phyloP scores from a whole-genome alignment of 2,797 vertebrate genomes.

The Pangasius mekongensis region DNA sequence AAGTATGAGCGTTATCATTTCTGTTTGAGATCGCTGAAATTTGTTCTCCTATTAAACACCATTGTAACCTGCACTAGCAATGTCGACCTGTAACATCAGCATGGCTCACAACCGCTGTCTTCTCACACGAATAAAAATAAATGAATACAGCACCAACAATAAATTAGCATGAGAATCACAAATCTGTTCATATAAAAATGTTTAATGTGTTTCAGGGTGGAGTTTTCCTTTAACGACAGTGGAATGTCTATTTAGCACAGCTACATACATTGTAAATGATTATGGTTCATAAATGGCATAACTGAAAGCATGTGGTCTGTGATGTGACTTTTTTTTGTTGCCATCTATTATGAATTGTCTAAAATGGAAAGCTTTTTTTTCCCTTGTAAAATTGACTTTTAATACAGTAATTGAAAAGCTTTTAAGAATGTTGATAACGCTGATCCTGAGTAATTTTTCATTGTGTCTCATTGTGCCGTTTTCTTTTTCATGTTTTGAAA shows the following conservation, averaged over 20 bases:
- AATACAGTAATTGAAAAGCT: background rate
- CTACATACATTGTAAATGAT: constrained; percentile 4
- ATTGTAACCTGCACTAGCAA: background rate
- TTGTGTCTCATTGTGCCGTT: background rate
- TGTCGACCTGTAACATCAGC: background rate
- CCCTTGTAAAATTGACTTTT: background rate
- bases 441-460: background rate
- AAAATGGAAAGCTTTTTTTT: background rate
- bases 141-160: background rate
- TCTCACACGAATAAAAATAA: background rate
- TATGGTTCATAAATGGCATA: background rate
- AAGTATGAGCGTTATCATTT: background rate
- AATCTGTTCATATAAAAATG: background rate
- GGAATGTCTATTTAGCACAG: background rate
- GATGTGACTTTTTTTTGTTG: background rate
- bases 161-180: background rate
- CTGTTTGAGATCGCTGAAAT: background rate
- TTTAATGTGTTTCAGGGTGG: background rate
- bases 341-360: background rate
- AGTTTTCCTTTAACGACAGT: background rate
- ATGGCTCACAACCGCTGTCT: background rate
- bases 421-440: background rate
- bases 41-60: background rate
- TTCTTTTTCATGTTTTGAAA: background rate
- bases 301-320: constrained; percentile 18